Evolutionary conservation across 1,140 invertebrate species (phyloP).

Genomic region (Himalopsyche phryganea): DNA sequence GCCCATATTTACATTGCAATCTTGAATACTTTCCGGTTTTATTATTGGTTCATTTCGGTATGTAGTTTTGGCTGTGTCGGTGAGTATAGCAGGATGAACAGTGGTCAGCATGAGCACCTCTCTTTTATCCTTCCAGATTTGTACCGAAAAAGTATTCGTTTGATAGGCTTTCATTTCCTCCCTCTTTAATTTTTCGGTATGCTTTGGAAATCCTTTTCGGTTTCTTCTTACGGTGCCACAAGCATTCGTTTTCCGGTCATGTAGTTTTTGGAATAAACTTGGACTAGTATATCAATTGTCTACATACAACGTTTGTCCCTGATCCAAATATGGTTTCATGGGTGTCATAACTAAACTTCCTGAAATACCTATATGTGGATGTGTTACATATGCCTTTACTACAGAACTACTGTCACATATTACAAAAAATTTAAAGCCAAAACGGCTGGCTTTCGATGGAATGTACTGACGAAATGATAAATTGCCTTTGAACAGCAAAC

Average conservation of each 20-base stretch:
- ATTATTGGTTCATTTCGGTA: too few species aligned
- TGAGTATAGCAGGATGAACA: slow-evolving; percentile 22
- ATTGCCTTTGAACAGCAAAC: slow-evolving; percentile 35
- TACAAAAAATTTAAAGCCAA: slow-evolving; percentile 36
- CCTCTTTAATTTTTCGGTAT: slow-evolving; percentile 34
- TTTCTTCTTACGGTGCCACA: slow-evolving; percentile 36
- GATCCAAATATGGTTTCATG: slow-evolving; percentile 33
- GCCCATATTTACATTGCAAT: slow-evolving; percentile 36
- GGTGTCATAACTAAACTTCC: slow-evolving; percentile 35
- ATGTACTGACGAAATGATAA: slow-evolving; percentile 37
- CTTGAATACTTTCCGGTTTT: slow-evolving; percentile 33
- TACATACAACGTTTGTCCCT: slow-evolving; percentile 34
- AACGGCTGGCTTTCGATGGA: slow-evolving; percentile 34
- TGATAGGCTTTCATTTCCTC: slow-evolving; percentile 27
- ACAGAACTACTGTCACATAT: slow-evolving; percentile 37
- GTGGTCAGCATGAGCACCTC: slow-evolving; percentile 36
- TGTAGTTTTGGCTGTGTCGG: slow-evolving; percentile 24
- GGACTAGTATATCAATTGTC: slow-evolving; percentile 38
- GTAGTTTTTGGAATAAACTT: slow-evolving; percentile 31
- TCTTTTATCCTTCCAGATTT: slow-evolving; percentile 35
- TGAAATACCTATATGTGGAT: slow-evolving; percentile 33
- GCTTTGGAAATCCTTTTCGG: slow-evolving; percentile 33
- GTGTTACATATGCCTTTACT: slow-evolving; percentile 19
- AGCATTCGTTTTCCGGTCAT: slow-evolving; percentile 32
- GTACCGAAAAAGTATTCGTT: slow-evolving; percentile 28